A percentile compares a stretch with the other conserved stretches of the same genome.
phyloP scores from a whole-genome alignment of 2,113 vertebrate genomes.

The Cyphomyrus plagiostoma region DNA sequence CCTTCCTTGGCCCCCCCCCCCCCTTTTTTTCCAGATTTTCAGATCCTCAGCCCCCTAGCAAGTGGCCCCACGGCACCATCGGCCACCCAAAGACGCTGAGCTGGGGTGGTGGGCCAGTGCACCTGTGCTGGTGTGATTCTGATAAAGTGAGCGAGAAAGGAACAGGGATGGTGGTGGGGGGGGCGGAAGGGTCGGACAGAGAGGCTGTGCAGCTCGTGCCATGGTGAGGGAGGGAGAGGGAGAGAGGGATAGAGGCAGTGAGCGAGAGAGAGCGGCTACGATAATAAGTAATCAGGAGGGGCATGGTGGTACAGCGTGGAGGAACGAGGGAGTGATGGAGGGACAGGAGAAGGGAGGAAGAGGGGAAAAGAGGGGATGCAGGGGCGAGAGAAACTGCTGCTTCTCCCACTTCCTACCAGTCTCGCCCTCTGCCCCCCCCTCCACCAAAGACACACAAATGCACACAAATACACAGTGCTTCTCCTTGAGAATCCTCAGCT shows the following conservation, averaged over 20 bases:
- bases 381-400: not conserved
- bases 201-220: not conserved
- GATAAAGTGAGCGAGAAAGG: constrained; percentile 21
- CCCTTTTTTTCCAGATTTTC: not conserved
- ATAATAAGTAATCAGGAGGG: constrained; percentile 35
- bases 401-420: constrained; percentile 1
- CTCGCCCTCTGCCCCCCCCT: not conserved
- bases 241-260: not conserved
- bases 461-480: not conserved
- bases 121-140: not conserved
- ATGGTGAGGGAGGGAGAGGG: not conserved
- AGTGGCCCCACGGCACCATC: not conserved
- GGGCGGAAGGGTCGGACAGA: not conserved
- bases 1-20: not conserved
- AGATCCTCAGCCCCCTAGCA: not conserved
- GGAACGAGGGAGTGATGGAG: not conserved
- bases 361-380: not conserved
- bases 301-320: not conserved
- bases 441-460: not conserved
- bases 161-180: constrained; percentile 34
- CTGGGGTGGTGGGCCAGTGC: constrained; percentile 32
- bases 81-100: constrained; percentile 45
- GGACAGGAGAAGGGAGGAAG: not conserved
- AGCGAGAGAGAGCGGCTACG: constrained; percentile 47
- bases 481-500: constrained; percentile 19